Conservation (phyloP, 1,140 invertebrate species). For the Metopolophium dirhodum region DNA sequence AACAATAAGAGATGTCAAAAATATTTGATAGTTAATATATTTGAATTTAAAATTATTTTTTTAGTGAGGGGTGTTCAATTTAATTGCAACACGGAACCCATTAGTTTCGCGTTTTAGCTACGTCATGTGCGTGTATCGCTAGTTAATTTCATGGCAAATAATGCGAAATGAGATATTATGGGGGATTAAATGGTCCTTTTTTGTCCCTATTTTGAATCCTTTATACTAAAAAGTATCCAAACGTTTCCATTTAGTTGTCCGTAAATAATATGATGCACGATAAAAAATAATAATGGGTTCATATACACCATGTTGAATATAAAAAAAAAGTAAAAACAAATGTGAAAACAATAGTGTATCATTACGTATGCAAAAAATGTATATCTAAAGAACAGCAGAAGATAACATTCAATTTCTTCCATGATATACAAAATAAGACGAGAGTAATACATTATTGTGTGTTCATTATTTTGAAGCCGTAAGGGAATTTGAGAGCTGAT, state of each 20-base stretch:
- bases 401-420: not conserved
- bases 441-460: not conserved
- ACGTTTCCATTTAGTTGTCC: not conserved
- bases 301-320: not conserved
- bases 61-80: not conserved
- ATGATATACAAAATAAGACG: not conserved
- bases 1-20: not conserved
- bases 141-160: slow-evolving; percentile 36
- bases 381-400: not conserved
- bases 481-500: slow-evolving; percentile 5
- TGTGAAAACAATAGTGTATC: slow-evolving; percentile 17
- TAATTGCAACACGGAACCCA: not conserved
- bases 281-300: not conserved
- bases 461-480: slow-evolving; percentile 27
- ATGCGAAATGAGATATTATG: slow-evolving; percentile 26
- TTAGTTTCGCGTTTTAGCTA: slow-evolving; percentile 18
- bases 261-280: not conserved
- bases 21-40: not conserved
- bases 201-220: not conserved
- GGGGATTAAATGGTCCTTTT: slow-evolving; percentile 43
- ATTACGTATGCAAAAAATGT: not conserved
- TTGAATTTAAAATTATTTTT: slow-evolving; percentile 4
- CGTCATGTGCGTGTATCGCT: not conserved
- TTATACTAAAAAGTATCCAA: not conserved
- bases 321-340: not conserved